These are phyloP conservation scores for Trisateles emortualis DNA, from an alignment of 2,888 invertebrate genomes.

Conservation along the genomic window DNA sequence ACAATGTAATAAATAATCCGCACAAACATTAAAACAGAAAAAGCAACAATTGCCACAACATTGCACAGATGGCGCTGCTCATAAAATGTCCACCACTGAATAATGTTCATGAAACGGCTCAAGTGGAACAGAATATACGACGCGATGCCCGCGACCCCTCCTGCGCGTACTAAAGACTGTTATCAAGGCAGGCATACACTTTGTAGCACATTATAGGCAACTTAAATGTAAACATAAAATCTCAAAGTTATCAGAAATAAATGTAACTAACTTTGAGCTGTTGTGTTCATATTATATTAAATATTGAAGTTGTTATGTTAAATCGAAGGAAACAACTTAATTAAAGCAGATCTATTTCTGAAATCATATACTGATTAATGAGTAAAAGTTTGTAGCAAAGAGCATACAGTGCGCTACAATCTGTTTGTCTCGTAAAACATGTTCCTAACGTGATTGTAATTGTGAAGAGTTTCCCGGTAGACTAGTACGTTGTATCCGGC, in stretches of 20 bases:
- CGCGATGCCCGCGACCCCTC: constrained; percentile 18
- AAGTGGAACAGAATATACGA: constrained; percentile 33
- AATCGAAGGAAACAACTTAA: too few species aligned
- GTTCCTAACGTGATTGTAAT: background rate
- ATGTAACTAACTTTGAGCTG: too few species aligned
- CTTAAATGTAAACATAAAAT: too few species aligned
- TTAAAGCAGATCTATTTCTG: too few species aligned
- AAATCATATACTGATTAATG: too few species aligned
- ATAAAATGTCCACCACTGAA: constrained; percentile 17
- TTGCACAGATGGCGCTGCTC: constrained; percentile 29
- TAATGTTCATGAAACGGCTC: constrained; percentile 34
- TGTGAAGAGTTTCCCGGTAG: background rate
- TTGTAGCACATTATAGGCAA: background rate
- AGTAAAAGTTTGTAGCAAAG: background rate
- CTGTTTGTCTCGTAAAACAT: background rate
- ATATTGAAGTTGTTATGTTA: too few species aligned
- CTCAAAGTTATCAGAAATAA: too few species aligned
- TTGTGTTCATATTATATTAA: too few species aligned
- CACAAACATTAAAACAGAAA: constrained; percentile 7
- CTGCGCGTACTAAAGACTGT: background rate
- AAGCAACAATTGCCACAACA: constrained; percentile 8
- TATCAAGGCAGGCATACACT: background rate
- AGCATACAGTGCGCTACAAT: background rate
- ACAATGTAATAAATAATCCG: background rate
- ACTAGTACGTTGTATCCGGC: background rate